phyloP scores from a whole-genome alignment of 2,888 invertebrate species.

The Drosophila subsilvestris region DNA sequence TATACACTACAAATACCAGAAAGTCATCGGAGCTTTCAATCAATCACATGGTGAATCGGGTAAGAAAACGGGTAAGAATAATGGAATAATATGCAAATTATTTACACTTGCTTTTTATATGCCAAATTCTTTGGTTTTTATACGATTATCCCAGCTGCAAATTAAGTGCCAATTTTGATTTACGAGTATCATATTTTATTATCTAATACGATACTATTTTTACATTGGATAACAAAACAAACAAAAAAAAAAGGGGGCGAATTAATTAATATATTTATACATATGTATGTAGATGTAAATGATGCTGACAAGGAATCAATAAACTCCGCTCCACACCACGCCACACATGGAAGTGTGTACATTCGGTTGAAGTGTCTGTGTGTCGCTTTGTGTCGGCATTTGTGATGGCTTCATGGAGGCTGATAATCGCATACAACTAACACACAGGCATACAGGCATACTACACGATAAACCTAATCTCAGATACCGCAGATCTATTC shows the following conservation, averaged over 20 bases:
- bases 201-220: constrained; percentile 6
- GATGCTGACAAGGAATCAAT: neutral
- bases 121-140: too few species aligned
- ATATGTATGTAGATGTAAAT: constrained; percentile 11
- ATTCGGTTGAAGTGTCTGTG: constrained; percentile 22
- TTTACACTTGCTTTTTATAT: too few species aligned
- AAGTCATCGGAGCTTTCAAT: too few species aligned
- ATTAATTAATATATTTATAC: constrained; percentile 1
- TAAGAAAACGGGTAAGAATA: neutral
- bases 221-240: constrained; percentile 19
- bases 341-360: constrained; percentile 6
- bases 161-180: neutral
- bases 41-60: too few species aligned
- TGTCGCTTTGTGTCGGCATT: constrained; percentile 18
- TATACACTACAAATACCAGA: too few species aligned
- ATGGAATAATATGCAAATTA: too few species aligned
- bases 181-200: constrained; percentile 24
- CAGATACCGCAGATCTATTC: constrained; percentile 20
- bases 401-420: constrained; percentile 42
- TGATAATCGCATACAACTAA: constrained; percentile 28
- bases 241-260: neutral
- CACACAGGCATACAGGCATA: neutral
- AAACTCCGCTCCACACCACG: neutral
- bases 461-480: constrained; percentile 33
- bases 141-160: too few species aligned